Evolutionary conservation across 2,797 vertebrate species (phyloP).

Genomic region (Australoheros facetus): DNA sequence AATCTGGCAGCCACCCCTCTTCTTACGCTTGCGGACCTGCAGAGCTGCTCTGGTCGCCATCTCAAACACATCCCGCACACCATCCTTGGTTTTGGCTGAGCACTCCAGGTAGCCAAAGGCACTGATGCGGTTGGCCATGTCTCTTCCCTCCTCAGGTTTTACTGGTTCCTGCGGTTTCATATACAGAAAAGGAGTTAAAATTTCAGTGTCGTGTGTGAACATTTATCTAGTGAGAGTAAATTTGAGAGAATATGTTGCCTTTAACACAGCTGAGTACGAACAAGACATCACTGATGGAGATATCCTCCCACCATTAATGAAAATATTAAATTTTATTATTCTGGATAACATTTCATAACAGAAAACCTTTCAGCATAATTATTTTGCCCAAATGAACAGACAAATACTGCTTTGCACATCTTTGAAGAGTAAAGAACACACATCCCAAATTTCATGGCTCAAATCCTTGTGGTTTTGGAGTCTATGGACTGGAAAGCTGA

Average conservation of each 20-base stretch:
- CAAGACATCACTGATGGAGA: no score
- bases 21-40: constrained; percentile 94
- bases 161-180: constrained; percentile 87
- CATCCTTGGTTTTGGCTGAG: constrained; percentile 97
- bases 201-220: not conserved
- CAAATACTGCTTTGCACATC: no score
- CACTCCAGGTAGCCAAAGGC: constrained; percentile 98
- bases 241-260: not conserved
- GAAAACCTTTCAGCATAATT: not conserved
- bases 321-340: no score
- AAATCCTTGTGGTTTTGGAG: no score
- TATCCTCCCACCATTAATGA: no score
- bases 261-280: not conserved
- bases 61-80: constrained; percentile 96
- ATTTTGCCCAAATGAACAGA: no score
- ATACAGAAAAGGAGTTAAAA: constrained; percentile 8
- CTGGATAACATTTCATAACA: not conserved
- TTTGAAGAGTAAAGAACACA: no score
- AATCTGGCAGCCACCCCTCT: constrained; percentile 87
- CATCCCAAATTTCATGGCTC: no score
- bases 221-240: not conserved
- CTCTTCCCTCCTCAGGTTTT: constrained; percentile 93
- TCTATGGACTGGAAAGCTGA: no score
- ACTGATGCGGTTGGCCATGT: constrained; percentile 96
- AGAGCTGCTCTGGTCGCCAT: constrained; percentile 96